Evolutionary conservation across 2,113 vertebrate genomes (phyloP), one percentile per base, ranked within the genome.

Genomic region (Henicopernis longicauda): DNA sequence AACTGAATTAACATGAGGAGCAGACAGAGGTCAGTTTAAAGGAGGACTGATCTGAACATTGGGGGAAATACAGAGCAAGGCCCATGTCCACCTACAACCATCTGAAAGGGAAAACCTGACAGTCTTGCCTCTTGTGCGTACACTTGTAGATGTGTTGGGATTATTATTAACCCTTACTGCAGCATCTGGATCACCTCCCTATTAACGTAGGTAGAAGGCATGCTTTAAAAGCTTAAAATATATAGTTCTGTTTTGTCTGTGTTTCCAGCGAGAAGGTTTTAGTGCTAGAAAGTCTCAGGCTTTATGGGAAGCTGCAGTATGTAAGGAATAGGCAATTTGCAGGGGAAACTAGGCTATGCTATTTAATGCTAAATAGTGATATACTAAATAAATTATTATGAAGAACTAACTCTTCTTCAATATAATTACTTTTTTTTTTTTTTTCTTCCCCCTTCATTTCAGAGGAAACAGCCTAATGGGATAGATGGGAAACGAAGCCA

Each of bases 181-280:
- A 84, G 57, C 45, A 21, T 3, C 67, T 70, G 45, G 34, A 13
- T 20, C 40, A 47, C 70, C 59, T 86, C 72, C 49, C 38, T 11
- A 0, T 19, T 32, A n/a, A 29, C 0, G 10, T 2, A 82, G 61
- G 76, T 2, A 58, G 26, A 47, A 77, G 8, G 16, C 31, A 27
- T 5, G 15, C 20, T 76, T 45, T 57, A 22, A 80, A 77, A 89
- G 32, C 27, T 86, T 34, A 7, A 65, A 86, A 49, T 31, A 7
- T 0, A 21, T 1, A 32, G 19, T 19, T 94, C 26, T 76, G 58
- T 16, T 67, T 23, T 40, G 34, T 22, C n/a, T 3, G 3, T 31
- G 42, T 0, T 62, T 5, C 38, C 47, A 36, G 44, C 1, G 13
- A 54, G 45, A 14, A 18, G 18, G 18, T 44, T 70, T 84, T 13